Evolutionary conservation across 2,797 vertebrate genomes (phyloP), one percentile per base, ranked within the genome.

Genomic region (Schizopygopsis malacanthus): DNA sequence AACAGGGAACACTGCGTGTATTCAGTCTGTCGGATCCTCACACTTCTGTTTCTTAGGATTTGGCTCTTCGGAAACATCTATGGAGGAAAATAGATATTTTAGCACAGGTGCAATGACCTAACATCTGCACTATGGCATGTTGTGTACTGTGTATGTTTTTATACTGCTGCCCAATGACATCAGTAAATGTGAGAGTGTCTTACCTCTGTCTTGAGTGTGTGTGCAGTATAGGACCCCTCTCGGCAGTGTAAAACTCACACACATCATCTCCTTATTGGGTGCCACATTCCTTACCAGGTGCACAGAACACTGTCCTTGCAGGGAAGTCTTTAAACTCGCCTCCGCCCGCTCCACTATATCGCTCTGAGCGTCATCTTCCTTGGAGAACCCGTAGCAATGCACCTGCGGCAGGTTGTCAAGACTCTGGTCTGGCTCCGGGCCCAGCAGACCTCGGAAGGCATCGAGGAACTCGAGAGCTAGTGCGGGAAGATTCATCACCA

Each of bases 181-280:
- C 28, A 41, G n/a, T 72, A 7, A 76, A 6, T 15, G 20, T 63
- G 76, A 65, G 25, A 47, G 71, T 81, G 71, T 84, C 94, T 97
- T 92, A 98, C 97, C 97, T 93, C 84, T 91, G 1, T 90, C 86
- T 41, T 89, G 86, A 0, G 85, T 83, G 45, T 93, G 90, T 6
- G 90, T 86, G 91, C 92, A 90, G 92, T 95, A 98, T 59, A 99
- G 94, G 41, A 97, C 89, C 0, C 96, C 93, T 2, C 91, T 94
- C 11, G 97, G 97, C 61, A 99, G 3, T 81, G 88, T 94, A 92
- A 99, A 99, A 76, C 92, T 97, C 85, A 98, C 93, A 88, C 98
- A 98, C 93, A 99, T 93, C 98, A 99, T 99, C 85, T 99, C 97
- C 93, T 99, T 99, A 93, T 97, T 98, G 0, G 98, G 98, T 0